Evolutionary conservation across 2,113 vertebrate species (phyloP).

Genomic region (Nothobranchius kuhntae): DNA sequence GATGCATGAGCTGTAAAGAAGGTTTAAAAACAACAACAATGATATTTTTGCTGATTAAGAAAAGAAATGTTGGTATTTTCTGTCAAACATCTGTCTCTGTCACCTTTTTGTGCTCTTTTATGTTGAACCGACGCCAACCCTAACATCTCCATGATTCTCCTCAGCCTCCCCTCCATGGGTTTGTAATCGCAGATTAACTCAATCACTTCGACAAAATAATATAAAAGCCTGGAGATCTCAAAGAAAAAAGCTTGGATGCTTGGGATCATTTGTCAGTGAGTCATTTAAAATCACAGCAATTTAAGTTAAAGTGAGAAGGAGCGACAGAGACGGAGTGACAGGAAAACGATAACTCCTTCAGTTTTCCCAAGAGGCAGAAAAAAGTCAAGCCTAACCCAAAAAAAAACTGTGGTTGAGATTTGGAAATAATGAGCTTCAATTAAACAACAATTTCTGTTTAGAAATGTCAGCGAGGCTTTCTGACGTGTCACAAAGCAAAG

Average conservation of each 20-base stretch:
- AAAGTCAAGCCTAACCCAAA: background rate
- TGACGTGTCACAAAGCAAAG: background rate
- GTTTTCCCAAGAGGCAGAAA: background rate
- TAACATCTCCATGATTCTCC: constrained; percentile 47
- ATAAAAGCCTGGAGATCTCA: constrained; percentile 16
- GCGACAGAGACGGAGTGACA: background rate
- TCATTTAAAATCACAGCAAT: constrained; percentile 33
- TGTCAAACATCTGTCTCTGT: constrained; percentile 23
- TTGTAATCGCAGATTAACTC: constrained; percentile 41
- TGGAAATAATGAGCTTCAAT: background rate
- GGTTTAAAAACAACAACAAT: too few species aligned
- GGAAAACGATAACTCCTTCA: fast-evolving
- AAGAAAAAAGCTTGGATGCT: constrained; percentile 9
- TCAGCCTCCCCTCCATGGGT: constrained; percentile 25
- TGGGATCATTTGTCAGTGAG: constrained; percentile 44
- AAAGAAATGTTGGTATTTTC: constrained; percentile 11
- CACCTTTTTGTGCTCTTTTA: constrained; percentile 13
- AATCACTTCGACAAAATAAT: constrained; percentile 33
- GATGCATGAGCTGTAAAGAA: too few species aligned
- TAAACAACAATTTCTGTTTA: background rate
- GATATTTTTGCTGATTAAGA: background rate
- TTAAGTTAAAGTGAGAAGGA: background rate
- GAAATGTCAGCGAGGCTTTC: constrained; percentile 1
- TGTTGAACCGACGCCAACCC: constrained; percentile 42
- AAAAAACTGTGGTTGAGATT: background rate